Evolutionary conservation across 2,888 invertebrate genomes (phyloP).

Genomic region (Zygothrica quintamaculata): DNA sequence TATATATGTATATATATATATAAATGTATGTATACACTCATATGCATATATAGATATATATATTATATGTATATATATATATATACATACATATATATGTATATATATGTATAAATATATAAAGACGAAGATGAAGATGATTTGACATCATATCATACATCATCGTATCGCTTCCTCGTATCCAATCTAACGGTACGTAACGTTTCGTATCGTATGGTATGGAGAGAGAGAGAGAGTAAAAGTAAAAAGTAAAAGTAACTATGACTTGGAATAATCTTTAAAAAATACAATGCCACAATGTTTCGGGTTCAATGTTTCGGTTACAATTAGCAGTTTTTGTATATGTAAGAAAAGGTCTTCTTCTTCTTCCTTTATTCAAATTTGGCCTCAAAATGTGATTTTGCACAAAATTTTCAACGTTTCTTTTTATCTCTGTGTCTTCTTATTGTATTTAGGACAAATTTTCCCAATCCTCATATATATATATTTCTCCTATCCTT

Average conservation of each 20-base stretch:
- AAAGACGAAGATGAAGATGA: background rate
- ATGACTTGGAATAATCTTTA: too few relatives aligned
- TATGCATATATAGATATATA: background rate
- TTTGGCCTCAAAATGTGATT: conserved; percentile 26
- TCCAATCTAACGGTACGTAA: too few relatives aligned
- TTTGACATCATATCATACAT: too few relatives aligned
- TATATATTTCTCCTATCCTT: too few relatives aligned
- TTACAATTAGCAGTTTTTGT: conserved; percentile 54
- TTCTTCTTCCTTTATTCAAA: conserved; percentile 6
- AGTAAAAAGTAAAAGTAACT: too few relatives aligned
- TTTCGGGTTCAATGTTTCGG: conserved; percentile 57
- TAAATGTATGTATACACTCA: background rate
- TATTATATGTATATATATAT: background rate
- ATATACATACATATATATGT: background rate
- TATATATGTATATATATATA: background rate
- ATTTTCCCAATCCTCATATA: too few relatives aligned
- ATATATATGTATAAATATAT: background rate
- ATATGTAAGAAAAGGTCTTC: conserved; percentile 23
- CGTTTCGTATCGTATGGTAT: too few relatives aligned
- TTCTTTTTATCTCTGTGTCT: conserved; percentile 34
- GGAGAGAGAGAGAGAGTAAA: too few relatives aligned
- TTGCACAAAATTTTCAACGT: conserved; percentile 47
- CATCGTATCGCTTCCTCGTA: too few relatives aligned
- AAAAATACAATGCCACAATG: conserved; percentile 16
- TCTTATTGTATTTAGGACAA: background rate